phyloP scores from a whole-genome alignment of 2,113 vertebrate species.

The Pluvialis apricaria region DNA sequence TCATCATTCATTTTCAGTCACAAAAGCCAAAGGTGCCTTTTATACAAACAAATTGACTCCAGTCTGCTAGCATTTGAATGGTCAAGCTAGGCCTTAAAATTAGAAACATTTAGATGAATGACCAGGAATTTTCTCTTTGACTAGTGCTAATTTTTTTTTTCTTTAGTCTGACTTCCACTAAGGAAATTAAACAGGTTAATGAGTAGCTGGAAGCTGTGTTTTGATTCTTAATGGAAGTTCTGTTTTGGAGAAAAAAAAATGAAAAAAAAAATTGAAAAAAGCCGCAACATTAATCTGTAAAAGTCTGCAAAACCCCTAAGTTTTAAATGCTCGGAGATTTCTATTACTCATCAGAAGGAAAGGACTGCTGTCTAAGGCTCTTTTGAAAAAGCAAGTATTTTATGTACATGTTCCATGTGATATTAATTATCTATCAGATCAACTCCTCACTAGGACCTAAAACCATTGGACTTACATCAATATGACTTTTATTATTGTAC shows the following conservation, averaged over 20 bases:
- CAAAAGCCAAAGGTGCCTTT: background rate
- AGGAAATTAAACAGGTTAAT: constrained; percentile 16
- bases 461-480: background rate
- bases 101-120: constrained; percentile 1
- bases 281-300: background rate
- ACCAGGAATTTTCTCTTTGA: background rate
- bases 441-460: background rate
- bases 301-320: background rate
- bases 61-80: background rate
- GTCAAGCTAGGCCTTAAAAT: background rate
- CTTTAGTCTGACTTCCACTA: background rate
- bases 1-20: background rate
- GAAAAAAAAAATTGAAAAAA: background rate
- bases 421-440: background rate
- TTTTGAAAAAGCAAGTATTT: background rate
- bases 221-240: background rate
- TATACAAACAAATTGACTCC: background rate
- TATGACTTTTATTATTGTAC: background rate
- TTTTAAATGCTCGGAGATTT: background rate
- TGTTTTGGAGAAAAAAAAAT: background rate
- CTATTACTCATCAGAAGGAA: background rate
- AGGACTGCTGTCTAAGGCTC: background rate
- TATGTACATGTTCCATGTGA: background rate
- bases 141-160: background rate
- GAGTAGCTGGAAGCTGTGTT: background rate